Conservation (phyloP, 2,888 invertebrate species). For the Limnephilus marmoratus region DNA sequence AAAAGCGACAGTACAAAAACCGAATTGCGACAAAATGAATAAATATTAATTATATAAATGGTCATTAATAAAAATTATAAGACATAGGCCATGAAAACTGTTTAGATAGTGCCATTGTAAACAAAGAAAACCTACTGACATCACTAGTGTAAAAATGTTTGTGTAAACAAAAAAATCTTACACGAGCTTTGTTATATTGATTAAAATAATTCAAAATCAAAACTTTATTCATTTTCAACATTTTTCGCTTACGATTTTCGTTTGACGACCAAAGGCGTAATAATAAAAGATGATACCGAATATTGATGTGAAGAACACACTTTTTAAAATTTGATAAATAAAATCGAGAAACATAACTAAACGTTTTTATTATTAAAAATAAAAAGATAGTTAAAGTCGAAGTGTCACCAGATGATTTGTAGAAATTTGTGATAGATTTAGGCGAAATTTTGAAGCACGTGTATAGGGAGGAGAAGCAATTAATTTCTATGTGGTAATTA, state of each 20-base stretch:
- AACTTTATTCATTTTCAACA: background rate
- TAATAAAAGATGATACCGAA: constrained; percentile 16
- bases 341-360: background rate
- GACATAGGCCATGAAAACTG: background rate
- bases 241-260: constrained; percentile 29
- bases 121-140: constrained; percentile 2
- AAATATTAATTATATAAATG: background rate
- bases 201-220: background rate
- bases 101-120: background rate
- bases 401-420: background rate
- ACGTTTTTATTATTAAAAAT: background rate
- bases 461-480: background rate
- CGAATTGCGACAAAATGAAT: background rate
- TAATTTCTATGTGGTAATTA: background rate
- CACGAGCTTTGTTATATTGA: constrained; percentile 3
- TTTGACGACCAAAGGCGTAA: background rate
- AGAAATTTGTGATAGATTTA: background rate
- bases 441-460: background rate
- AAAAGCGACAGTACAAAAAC: background rate
- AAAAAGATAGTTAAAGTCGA: background rate
- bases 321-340: background rate
- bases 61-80: background rate
- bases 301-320: background rate
- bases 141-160: background rate
- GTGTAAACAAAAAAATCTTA: background rate